Evolutionary conservation across 2,113 vertebrate genomes (phyloP).

Genomic region (Sterna hirundo): DNA sequence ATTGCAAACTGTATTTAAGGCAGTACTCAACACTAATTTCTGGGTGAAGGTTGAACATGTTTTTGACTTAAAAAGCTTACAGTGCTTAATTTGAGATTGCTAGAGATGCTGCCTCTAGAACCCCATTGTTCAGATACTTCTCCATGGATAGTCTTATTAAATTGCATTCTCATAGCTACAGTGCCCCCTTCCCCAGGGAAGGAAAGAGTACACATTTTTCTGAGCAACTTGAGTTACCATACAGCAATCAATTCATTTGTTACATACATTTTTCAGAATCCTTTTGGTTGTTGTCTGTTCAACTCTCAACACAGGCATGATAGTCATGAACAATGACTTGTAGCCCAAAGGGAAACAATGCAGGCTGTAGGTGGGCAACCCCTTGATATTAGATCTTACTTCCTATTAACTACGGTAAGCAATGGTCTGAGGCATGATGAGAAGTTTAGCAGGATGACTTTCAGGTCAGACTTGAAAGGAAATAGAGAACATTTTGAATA

Average conservation of each 20-base stretch:
- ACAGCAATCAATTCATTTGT: neutral
- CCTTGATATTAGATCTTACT: neutral
- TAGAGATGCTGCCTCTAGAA: neutral
- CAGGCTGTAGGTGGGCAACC: neutral
- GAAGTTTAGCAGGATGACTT: neutral
- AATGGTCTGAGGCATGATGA: neutral
- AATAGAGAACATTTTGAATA: neutral
- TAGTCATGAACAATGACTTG: neutral
- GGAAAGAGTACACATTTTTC: neutral
- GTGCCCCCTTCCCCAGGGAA: neutral
- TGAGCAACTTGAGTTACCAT: neutral
- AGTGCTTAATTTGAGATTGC: neutral
- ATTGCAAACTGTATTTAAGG: neutral
- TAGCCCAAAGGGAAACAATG: neutral
- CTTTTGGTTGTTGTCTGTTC: neutral
- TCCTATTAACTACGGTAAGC: neutral
- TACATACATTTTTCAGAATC: neutral
- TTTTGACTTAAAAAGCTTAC: neutral
- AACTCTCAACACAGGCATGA: neutral
- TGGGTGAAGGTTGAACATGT: neutral
- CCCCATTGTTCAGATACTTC: neutral
- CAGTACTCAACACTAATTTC: neutral
- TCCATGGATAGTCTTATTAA: neutral
- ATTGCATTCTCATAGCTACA: neutral
- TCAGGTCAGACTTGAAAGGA: neutral